Conservation (phyloP, 2,113 vertebrate genomes). For the Macrotus californicus region DNA sequence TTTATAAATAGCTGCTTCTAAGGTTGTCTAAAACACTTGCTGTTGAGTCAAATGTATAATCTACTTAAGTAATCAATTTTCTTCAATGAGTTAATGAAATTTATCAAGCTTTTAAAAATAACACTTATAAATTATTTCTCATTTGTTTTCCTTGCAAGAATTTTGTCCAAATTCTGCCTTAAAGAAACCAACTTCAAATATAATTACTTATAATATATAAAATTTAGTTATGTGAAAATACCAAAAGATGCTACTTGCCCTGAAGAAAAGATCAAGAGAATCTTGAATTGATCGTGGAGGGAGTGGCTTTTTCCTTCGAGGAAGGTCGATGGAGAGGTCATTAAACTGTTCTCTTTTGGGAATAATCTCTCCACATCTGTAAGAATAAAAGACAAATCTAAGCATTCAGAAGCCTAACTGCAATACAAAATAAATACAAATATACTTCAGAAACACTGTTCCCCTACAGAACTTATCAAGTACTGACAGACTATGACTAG, state of each 20-base stretch:
- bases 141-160: neutral
- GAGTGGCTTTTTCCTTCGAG: slow-evolving; percentile 91
- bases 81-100: neutral
- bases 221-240: neutral
- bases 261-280: slow-evolving; percentile 97
- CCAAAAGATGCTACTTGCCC: slow-evolving; percentile 78
- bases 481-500: neutral
- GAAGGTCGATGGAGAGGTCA: slow-evolving; percentile 97
- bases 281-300: slow-evolving; percentile 95
- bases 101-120: slow-evolving; percentile 17
- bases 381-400: slow-evolving; percentile 42
- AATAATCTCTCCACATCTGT: slow-evolving; percentile 94
- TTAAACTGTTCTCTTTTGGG: slow-evolving; percentile 97
- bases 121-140: neutral
- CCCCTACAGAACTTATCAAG: neutral
- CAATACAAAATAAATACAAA: slow-evolving; percentile 16
- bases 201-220: slow-evolving; percentile 15
- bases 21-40: slow-evolving; percentile 28
- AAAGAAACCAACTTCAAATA: slow-evolving; percentile 32
- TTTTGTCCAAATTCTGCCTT: neutral
- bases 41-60: neutral
- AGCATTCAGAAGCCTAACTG: neutral
- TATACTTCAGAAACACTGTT: neutral
- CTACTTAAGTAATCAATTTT: neutral
- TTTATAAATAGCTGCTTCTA: slow-evolving; percentile 40